Evolutionary conservation across 2,888 invertebrate species (phyloP), one percentile per base, ranked within the genome.

Genomic region (Yponomeuta cagnagella): DNA sequence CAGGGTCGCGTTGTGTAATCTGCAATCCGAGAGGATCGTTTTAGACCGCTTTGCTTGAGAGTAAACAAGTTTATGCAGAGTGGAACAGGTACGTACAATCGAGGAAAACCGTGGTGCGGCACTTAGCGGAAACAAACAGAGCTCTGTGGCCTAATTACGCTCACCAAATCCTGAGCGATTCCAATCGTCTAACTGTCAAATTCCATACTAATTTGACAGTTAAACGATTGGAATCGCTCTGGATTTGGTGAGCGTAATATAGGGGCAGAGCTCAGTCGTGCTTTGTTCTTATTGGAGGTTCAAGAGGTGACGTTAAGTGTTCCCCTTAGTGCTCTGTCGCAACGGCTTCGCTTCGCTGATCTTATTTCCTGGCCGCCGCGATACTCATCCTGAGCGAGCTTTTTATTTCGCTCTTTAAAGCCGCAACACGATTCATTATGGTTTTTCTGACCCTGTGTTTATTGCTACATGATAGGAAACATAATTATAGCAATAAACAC

Each of bases 1-100:
- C 83, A 83, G 76, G 85, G 83, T 76, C 82, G 73, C 71, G 76
- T 80, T 81, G 74, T 78, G 77, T 75, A 74, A 74, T 70, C 72
- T 65, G 77, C 75, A 74, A 74, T 70, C 72, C 48, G 43, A 70
- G 48, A 70, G 68, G 48, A 23, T 33, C 65, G 30, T 65, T 65
- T 65, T 30, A 31, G 33, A 65, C 33, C 65, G 30, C 65, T 30
- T 58, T 58, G 52, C 52, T 58, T 58, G 12, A 15, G 52, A 58
- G 52, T 58, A 58, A 58, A 58, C 52, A 58, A 58, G 52, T 58
- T 58, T 15, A 58, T 58, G 52, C 52, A 58, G 52, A 15, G 52
- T 58, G 52, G 43, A 58, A 15, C 15, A 58, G 15, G 15, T 58
- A 15, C 15, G 52, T 15, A 58, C 15, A 15, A 58, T 58, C 15